Conservation (phyloP, 2,888 invertebrate genomes). For the Cremastobaeus sp. region DNA sequence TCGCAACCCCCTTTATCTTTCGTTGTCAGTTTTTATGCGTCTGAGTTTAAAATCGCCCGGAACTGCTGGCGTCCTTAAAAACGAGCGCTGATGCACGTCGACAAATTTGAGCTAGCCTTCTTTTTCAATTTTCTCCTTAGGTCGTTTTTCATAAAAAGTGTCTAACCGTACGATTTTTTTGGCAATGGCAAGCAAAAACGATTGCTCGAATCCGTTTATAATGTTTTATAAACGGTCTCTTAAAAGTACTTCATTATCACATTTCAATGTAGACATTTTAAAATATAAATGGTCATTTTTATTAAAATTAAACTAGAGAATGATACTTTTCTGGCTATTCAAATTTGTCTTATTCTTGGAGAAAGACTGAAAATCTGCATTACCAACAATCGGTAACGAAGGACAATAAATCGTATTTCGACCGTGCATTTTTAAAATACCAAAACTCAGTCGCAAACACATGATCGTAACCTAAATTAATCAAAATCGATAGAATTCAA, state of each 20-base stretch:
- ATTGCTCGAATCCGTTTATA: background rate
- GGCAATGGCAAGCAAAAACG: background rate
- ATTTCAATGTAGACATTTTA: conserved; percentile 8
- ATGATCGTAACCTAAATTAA: no score
- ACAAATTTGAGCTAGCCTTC: conserved; percentile 35
- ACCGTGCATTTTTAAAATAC: no score
- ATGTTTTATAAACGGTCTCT: background rate
- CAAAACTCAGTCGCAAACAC: no score
- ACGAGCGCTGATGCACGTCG: background rate
- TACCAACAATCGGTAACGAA: conserved; percentile 3
- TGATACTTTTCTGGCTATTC: conserved; percentile 13
- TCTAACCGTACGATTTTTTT: background rate
- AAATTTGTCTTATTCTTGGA: conserved; percentile 28
- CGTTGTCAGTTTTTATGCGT: conserved; percentile 36
- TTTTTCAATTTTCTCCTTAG: background rate
- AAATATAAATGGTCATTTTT: background rate
- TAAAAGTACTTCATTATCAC: conserved; percentile 37
- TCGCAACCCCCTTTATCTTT: conserved; percentile 40
- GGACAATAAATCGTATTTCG: no score
- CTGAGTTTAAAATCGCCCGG: conserved; percentile 29
- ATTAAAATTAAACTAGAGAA: background rate
- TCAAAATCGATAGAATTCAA: no score
- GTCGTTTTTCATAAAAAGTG: background rate
- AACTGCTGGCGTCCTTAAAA: conserved; percentile 6
- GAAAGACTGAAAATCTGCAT: conserved; percentile 6